These are phyloP conservation scores for Linurgus olivaceus DNA, from an alignment of 2,797 vertebrate species.

Conservation along the genomic window DNA sequence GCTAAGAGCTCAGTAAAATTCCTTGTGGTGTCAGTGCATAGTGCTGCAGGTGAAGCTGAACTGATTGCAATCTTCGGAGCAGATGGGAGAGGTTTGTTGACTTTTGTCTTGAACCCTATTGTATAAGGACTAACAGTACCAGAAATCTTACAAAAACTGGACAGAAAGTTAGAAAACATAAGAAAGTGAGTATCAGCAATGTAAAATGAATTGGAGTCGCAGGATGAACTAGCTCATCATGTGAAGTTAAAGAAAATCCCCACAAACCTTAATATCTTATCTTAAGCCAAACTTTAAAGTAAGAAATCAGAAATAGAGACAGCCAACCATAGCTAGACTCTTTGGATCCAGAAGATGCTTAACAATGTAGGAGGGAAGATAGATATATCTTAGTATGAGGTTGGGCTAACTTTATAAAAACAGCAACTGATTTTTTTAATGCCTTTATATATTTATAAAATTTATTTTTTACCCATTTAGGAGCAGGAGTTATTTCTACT, in stretches of 20 bases:
- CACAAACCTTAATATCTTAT: neutral
- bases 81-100: neutral
- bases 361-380: neutral
- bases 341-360: neutral
- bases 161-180: neutral
- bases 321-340: neutral
- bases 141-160: neutral
- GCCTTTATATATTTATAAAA: neutral
- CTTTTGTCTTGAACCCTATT: neutral
- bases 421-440: neutral
- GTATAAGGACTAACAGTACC: neutral
- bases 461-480: neutral
- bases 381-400: neutral
- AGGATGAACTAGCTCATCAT: neutral
- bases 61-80: neutral
- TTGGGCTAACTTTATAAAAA: neutral
- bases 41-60: neutral
- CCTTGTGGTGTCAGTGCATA: neutral
- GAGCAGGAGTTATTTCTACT: neutral
- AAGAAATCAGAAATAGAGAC: neutral
- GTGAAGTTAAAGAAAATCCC: neutral
- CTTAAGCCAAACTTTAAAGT: neutral
- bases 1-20: neutral
- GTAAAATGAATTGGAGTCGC: neutral
- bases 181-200: neutral